phyloP scores from a whole-genome alignment of 1,140 invertebrate genomes.

The Sarcophaga peregrina region DNA sequence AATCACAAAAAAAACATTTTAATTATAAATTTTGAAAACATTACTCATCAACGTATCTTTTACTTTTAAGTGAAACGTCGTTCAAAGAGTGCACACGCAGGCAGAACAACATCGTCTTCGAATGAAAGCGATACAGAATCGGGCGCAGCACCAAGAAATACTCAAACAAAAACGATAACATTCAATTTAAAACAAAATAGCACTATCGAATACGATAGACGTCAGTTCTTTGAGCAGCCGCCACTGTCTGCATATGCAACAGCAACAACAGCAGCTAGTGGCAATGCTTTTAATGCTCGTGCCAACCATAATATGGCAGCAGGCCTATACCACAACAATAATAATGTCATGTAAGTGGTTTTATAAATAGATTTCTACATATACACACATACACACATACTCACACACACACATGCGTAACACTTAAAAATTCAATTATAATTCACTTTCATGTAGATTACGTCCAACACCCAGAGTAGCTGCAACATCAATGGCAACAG shows the following conservation, averaged over 20 bases:
- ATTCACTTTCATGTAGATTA: constrained; percentile 49
- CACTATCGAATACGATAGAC: constrained; percentile 63
- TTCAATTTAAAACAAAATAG: constrained; percentile 65
- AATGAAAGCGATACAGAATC: constrained; percentile 41
- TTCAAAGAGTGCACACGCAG: constrained; percentile 65
- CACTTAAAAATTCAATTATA: constrained; percentile 22
- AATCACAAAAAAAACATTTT: too few species aligned
- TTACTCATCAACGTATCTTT: constrained; percentile 7
- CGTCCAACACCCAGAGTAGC: constrained; percentile 56
- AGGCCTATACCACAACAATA: constrained; percentile 58
- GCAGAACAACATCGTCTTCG: constrained; percentile 49
- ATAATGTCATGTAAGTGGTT: constrained; percentile 64
- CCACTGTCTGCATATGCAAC: constrained; percentile 46
- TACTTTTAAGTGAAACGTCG: constrained; percentile 60
- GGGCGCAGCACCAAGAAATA: constrained; percentile 57
- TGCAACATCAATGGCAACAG: constrained; percentile 52
- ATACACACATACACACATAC: background rate
- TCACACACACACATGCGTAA: background rate
- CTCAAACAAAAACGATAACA: constrained; percentile 63
- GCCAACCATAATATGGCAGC: constrained; percentile 52
- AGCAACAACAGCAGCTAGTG: constrained; percentile 40
- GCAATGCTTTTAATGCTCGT: constrained; percentile 26
- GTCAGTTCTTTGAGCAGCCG: constrained; percentile 62
- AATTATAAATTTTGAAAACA: too few species aligned
- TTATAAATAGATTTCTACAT: background rate